A percentile compares a stretch with the other conserved stretches of the same genome.
Conservation (phyloP, 2,888 invertebrate species). For the Cerastis leucographa region DNA sequence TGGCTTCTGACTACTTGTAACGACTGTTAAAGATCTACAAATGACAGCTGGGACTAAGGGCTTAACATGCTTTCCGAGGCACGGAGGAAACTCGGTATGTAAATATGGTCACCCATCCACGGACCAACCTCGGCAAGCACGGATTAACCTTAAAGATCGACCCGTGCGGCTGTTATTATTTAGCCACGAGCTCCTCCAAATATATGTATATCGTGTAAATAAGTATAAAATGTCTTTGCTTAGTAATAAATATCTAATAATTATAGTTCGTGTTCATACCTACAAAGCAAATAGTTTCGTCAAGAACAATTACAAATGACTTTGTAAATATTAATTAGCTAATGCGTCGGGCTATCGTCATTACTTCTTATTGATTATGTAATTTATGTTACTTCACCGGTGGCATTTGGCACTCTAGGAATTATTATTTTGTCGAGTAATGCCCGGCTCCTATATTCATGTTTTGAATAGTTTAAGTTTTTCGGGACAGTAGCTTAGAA, state of each 20-base stretch:
- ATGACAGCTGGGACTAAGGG: too few relatives aligned
- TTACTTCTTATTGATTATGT: conserved; percentile 19
- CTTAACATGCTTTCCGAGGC: too few relatives aligned
- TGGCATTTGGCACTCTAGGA: conserved; percentile 24
- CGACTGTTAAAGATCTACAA: too few relatives aligned
- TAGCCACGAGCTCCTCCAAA: too few relatives aligned
- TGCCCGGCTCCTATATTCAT: background rate
- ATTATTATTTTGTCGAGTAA: background rate
- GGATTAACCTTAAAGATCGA: too few relatives aligned
- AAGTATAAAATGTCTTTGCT: background rate
- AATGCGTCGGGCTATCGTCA: conserved; percentile 26
- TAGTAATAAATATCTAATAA: background rate
- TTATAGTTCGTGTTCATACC: conserved; percentile 22
- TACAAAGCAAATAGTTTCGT: conserved; percentile 21
- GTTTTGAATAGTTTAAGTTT: background rate
- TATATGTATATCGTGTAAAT: too few relatives aligned
- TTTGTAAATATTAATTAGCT: conserved; percentile 44
- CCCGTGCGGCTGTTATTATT: too few relatives aligned
- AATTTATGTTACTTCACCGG: conserved; percentile 7
- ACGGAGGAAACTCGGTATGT: too few relatives aligned
- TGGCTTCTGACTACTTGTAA: too few relatives aligned
- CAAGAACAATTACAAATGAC: conserved; percentile 26
- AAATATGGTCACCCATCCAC: too few relatives aligned
- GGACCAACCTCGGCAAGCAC: too few relatives aligned
- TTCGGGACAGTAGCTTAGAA: background rate